Evolutionary conservation across 2,113 vertebrate species (phyloP), one percentile per base, ranked within the genome.

Genomic region (Spheniscus mendiculus): DNA sequence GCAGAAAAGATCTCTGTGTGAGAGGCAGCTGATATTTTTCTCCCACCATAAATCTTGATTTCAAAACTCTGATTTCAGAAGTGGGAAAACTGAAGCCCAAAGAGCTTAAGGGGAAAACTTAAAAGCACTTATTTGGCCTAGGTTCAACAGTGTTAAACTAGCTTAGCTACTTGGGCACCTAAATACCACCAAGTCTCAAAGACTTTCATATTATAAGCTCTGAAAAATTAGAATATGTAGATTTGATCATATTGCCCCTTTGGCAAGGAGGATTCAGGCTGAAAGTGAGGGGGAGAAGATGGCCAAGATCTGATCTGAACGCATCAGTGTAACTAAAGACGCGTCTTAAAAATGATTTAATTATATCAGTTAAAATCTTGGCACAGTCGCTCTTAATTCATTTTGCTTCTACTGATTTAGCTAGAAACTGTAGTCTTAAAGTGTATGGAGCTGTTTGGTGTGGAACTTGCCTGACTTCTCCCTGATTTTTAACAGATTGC

Each of bases 51-150:
- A 97, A 96, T 91, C 91, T 96, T 97, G 96, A 97, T 97, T 96
- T 96, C 94, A 92, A 96, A 97, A 95, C 95, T 95, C 89, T 95
- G 78, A 91, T 96, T 97, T 95, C 95, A 90, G 92, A 97, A 97
- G 94, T 96, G 91, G 84, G 93, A 96, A 97, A 97, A 96, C 89
- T 96, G 94, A 97, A 97, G 96, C 94, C 93, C 93, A 91, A 87
- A 95, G 84, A 94, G 91, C 95, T 96, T 96, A 96, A 97, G 91
- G 97, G 93, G 63, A 96, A 96, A 96, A 96, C 91, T 97, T 97
- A 96, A 97, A 97, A 96, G 95, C 91, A 94, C 95, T 96, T 97
- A 95, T 96, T 96, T 97, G 97, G 96, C 96, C 96, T 97, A 95
- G 95, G 96, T 96, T 97, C 95, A 97, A 94, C 63, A 86, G 71